Percentiles rank a stretch among this genome's conserved stretches.
Conservation (phyloP, 2,888 invertebrate species). For the Ochlodes sylvanus region DNA sequence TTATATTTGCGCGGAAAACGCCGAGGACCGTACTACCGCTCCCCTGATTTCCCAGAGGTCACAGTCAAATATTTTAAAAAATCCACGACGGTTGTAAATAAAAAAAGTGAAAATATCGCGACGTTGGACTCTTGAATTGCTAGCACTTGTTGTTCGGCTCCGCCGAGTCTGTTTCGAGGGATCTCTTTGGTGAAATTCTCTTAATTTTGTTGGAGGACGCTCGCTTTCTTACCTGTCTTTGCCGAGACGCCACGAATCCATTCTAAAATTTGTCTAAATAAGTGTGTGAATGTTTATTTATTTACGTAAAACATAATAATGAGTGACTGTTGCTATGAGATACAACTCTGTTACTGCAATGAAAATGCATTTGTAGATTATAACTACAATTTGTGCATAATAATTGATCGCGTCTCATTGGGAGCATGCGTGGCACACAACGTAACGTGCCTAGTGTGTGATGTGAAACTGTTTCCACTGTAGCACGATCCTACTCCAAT, state of each 20-base stretch:
- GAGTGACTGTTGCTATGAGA: neutral
- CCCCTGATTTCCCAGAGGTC: conserved; percentile 80
- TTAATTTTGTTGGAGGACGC: conserved; percentile 8
- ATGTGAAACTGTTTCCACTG: too few relatives aligned
- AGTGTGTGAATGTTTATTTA: too few relatives aligned
- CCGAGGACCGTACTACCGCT: conserved; percentile 57
- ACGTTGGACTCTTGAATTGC: conserved; percentile 65
- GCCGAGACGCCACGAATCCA: neutral
- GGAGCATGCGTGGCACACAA: conserved; percentile 16
- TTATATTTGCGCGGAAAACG: conserved; percentile 36
- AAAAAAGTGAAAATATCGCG: conserved; percentile 63
- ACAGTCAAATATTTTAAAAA: conserved; percentile 71
- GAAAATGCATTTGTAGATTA: conserved; percentile 20
- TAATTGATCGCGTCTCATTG: conserved; percentile 23
- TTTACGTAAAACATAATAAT: neutral
- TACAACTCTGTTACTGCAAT: conserved; percentile 18
- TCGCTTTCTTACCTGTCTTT: neutral
- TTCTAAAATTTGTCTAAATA: too few relatives aligned
- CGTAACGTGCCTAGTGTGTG: neutral
- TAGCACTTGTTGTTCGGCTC: conserved; percentile 31
- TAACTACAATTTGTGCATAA: conserved; percentile 26
- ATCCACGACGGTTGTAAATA: conserved; percentile 68
- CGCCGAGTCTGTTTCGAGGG: conserved; percentile 9
- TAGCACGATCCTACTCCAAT: too few relatives aligned
- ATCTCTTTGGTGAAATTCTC: conserved; percentile 19